Conservation (phyloP, 1,140 invertebrate species). For the Diabrotica virgifera region DNA sequence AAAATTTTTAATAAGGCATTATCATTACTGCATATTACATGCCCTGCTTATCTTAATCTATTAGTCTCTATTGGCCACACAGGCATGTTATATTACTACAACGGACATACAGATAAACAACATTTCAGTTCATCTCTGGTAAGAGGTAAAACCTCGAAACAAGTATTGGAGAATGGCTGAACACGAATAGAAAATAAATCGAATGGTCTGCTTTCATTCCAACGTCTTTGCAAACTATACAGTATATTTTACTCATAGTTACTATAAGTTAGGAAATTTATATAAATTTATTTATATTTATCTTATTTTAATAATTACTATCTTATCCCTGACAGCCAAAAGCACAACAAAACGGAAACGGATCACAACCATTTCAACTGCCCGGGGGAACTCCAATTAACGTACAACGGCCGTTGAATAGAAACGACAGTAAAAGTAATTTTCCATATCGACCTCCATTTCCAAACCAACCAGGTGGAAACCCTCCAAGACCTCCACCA, state of each 20-base stretch:
- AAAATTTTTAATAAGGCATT: too few relatives aligned
- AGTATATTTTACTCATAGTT: neutral
- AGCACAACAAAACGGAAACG: slow-evolving; percentile 15
- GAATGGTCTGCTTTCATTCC: too few relatives aligned
- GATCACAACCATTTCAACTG: slow-evolving; percentile 9
- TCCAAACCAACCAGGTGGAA: slow-evolving; percentile 30
- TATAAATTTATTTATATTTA: neutral
- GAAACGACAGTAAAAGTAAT: slow-evolving; percentile 38
- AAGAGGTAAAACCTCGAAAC: too few relatives aligned
- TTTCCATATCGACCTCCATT: slow-evolving; percentile 35
- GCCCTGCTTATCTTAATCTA: too few relatives aligned
- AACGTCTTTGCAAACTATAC: too few relatives aligned
- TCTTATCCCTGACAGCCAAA: slow-evolving; percentile 13
- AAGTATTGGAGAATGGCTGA: too few relatives aligned
- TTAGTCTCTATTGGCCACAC: too few relatives aligned
- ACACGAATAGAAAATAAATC: too few relatives aligned
- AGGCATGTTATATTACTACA: too few relatives aligned
- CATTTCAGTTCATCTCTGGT: too few relatives aligned
- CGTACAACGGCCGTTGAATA: slow-evolving; percentile 31
- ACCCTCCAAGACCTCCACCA: slow-evolving; percentile 17
- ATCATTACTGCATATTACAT: too few relatives aligned
- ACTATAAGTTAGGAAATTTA: neutral
- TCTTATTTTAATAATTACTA: slow-evolving; percentile 5
- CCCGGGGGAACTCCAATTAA: slow-evolving; percentile 15
- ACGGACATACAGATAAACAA: too few relatives aligned